Percentiles rank a stretch among this genome's conserved stretches.
Conservation (phyloP, 2,888 invertebrate species). For the Pristionchus maxplancki region DNA sequence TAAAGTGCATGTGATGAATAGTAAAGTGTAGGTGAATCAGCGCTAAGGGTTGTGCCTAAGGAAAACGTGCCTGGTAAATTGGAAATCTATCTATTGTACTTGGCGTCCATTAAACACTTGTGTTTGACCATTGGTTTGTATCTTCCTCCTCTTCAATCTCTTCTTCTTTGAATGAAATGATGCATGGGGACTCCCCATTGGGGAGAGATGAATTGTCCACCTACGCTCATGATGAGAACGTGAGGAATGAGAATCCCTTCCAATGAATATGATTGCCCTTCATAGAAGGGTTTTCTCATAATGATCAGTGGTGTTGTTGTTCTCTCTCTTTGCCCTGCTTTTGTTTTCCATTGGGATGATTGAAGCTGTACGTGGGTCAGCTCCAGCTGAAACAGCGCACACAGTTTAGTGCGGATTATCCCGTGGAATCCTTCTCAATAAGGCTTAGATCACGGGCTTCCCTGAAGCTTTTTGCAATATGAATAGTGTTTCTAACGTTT, state of each 20-base stretch:
- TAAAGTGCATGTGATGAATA: too few species aligned
- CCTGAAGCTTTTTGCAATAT: not conserved
- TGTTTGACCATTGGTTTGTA: not conserved
- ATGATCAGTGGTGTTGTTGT: too few species aligned
- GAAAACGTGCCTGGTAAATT: too few species aligned
- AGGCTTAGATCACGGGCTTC: not conserved
- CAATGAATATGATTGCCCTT: not conserved
- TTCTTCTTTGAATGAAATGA: not conserved
- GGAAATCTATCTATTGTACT: too few species aligned
- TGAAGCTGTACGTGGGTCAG: not conserved
- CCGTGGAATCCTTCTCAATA: not conserved
- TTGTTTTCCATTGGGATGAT: too few species aligned
- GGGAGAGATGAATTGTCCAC: not conserved
- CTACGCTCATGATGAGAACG: not conserved
- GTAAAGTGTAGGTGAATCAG: not conserved
- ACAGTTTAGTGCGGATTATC: not conserved
- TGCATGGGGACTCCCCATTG: not conserved
- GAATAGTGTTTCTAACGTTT: not conserved
- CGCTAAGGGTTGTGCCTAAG: not conserved
- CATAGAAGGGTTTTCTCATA: not conserved
- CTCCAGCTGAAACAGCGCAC: not conserved
- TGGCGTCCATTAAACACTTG: too few species aligned
- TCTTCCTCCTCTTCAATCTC: not conserved
- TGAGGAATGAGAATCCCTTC: not conserved
- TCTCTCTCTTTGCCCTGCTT: too few species aligned